Base-by-base conservation (phyloP, 35 echinoderm and acorn worm genomes). In the Patiria miniata region DNA sequence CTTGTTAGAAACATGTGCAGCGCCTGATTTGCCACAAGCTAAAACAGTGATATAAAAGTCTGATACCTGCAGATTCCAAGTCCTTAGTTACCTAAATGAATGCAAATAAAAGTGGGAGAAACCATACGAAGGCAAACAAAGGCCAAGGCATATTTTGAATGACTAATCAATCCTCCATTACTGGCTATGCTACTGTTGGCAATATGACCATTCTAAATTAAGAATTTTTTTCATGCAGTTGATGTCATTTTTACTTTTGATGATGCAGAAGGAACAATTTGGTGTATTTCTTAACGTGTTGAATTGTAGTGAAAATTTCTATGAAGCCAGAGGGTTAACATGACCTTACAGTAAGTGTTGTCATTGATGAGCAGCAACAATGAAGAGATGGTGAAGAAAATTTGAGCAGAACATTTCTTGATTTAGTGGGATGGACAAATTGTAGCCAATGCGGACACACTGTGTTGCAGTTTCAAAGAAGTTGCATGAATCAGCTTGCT, bases 81-180 rank as follows among this genome's bases (percentile, higher is more conserved):
- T 4, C 2, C 65, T 73, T 32, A 60, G 19, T 60, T 5, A 73
- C 65, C 65, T 73, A 73, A 26, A 73, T 26, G 34, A 23, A 73
- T 73, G 65, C 65, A 73, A 73, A 73, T 8, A 73, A 7, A 73
- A 73, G 26, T 32, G 65, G 65, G 65, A 73, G 65, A 23, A 73
- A 73, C 26, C 26, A 15, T 0, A 23, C 8, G 29, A 73, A 73
- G 34, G 0, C 26, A 68, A 23, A 73, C 26, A 73, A n/a, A n/a
- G 14, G 34, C 26, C 65, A 10, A 26, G 65, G 34, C 26, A 73
- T 26, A 73, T 12, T 34, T 23, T 34, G n/a, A n/a, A n/a, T n/a
- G n/a, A n/a, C n/a, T n/a, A n/a, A n/a, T n/a, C n/a, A n/a, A n/a
- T n/a, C n/a, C n/a, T n/a, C n/a, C n/a, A n/a, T n/a, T n/a, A n/a